Conservation (phyloP, 2,113 vertebrate species). For the Dinomys branickii region DNA sequence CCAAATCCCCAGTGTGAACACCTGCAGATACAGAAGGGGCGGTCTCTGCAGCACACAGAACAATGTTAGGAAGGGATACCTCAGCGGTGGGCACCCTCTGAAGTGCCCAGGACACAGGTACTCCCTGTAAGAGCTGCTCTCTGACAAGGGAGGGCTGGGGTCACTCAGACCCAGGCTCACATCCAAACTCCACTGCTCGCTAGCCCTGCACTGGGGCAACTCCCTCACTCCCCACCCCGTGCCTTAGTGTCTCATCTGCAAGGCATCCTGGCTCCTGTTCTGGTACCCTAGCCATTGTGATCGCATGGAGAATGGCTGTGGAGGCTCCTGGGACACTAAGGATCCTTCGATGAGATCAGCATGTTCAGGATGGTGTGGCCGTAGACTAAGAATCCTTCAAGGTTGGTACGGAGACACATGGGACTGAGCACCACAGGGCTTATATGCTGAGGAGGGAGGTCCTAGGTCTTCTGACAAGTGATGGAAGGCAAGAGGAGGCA, state of each 20-base stretch:
- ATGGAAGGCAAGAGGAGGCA: background rate
- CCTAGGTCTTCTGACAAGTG: background rate
- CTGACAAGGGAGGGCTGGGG: background rate
- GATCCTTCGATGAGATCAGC: background rate
- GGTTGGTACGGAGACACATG: background rate
- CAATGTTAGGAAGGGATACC: background rate
- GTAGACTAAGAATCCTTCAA: background rate
- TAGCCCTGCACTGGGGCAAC: background rate
- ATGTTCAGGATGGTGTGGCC: too few species aligned
- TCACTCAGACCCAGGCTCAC: background rate
- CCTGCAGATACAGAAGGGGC: background rate
- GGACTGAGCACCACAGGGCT: background rate
- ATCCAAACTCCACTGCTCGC: background rate
- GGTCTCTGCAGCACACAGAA: background rate
- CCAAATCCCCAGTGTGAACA: background rate
- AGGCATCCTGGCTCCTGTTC: background rate
- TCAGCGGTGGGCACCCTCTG: background rate
- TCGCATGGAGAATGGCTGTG: too few species aligned
- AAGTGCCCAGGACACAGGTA: background rate
- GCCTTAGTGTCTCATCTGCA: background rate
- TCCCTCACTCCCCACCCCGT: background rate
- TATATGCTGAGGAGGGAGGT: background rate
- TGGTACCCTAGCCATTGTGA: background rate
- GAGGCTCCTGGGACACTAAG: background rate
- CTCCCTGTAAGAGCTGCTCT: background rate